These are phyloP conservation scores for Saguinus imperator DNA, from an alignment of 2,113 vertebrate species.

Conservation along the genomic window DNA sequence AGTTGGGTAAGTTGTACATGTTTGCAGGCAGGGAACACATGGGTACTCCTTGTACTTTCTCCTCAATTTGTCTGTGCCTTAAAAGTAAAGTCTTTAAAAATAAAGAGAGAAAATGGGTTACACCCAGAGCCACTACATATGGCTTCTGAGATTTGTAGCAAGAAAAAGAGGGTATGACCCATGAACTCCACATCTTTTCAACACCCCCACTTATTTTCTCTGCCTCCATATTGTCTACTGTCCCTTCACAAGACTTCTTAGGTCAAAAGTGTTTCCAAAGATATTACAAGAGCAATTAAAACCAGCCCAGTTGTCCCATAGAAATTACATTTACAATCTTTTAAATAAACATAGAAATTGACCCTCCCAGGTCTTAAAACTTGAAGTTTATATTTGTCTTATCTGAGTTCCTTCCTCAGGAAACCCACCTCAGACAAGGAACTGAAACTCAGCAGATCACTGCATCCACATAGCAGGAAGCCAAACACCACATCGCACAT, in stretches of 20 bases:
- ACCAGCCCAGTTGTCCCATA: too few species aligned
- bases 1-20: neutral
- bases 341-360: too few species aligned
- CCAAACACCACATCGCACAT: too few species aligned
- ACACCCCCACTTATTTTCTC: neutral
- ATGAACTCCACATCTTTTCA: neutral
- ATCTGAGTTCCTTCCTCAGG: too few species aligned
- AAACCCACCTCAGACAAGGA: too few species aligned
- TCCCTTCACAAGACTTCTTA: neutral
- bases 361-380: too few species aligned
- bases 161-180: neutral
- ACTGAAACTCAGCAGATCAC: too few species aligned
- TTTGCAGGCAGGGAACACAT: neutral
- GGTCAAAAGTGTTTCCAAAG: neutral
- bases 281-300: neutral
- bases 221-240: neutral
- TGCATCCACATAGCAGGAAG: too few species aligned
- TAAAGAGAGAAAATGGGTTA: neutral
- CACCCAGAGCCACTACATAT: neutral
- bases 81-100: neutral
- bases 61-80: neutral
- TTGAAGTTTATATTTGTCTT: too few species aligned
- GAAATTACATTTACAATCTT: too few species aligned
- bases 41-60: neutral
- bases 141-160: neutral